A percentile compares a stretch with the other conserved stretches of the same genome.
Evolutionary conservation across 2,888 invertebrate species (phyloP).

Genomic region (Drosophila antonietae): DNA sequence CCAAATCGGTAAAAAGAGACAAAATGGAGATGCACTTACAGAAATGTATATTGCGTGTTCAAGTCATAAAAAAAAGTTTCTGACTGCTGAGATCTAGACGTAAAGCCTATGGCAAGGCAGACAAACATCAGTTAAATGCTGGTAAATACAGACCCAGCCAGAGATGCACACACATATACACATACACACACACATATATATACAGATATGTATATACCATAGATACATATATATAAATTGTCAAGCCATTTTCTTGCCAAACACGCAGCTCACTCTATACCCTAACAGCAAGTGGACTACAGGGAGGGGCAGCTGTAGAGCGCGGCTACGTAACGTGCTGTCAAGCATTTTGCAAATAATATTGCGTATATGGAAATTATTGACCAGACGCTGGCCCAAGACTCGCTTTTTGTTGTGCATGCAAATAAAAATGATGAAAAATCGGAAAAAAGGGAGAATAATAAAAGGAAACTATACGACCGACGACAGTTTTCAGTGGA

Average conservation of each 20-base stretch:
- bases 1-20: constrained; percentile 12
- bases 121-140: constrained; percentile 34
- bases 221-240: constrained; percentile 40
- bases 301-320: constrained; percentile 1
- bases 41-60: constrained; percentile 62
- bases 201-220: not conserved
- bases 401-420: constrained; percentile 32
- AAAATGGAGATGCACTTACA: constrained; percentile 52
- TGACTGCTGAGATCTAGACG: constrained; percentile 5
- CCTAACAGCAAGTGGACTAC: not conserved
- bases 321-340: constrained; percentile 31
- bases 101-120: constrained; percentile 13
- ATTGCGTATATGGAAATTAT: constrained; percentile 61
- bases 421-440: constrained; percentile 35
- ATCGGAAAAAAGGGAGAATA: constrained; percentile 24
- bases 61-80: constrained; percentile 45
- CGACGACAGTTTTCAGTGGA: constrained; percentile 31
- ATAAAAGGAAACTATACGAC: constrained; percentile 6
- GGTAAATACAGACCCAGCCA: constrained; percentile 23
- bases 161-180: not conserved
- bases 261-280: constrained; percentile 40
- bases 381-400: constrained; percentile 44
- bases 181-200: not conserved
- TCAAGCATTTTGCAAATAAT: constrained; percentile 66
- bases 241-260: constrained; percentile 52